Conservation (phyloP, 1,140 invertebrate species). For the Drosophila simulans region DNA sequence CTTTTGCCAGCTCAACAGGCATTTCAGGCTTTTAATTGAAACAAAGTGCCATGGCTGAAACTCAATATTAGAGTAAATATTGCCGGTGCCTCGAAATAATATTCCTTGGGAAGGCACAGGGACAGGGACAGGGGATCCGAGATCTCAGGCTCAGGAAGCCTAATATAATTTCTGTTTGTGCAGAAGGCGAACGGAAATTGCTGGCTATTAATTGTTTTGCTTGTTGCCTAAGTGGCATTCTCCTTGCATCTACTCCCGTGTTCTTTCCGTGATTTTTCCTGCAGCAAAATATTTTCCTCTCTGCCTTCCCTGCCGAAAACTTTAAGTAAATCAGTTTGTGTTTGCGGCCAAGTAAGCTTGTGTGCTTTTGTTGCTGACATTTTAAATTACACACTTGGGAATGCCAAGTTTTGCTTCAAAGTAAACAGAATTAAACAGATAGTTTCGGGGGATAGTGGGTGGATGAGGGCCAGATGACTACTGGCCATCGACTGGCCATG, state of each 20-base stretch:
- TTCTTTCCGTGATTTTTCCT: neutral
- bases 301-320: conserved; percentile 17
- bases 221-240: conserved; percentile 16
- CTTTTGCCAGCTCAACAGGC: neutral
- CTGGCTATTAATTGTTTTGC: conserved; percentile 36
- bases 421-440: conserved; percentile 75
- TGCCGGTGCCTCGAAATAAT: conserved; percentile 17
- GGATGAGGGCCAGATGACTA: conserved; percentile 44
- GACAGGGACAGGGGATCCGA: neutral
- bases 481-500: conserved; percentile 51
- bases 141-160: conserved; percentile 3
- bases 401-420: conserved; percentile 69
- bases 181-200: conserved; percentile 17
- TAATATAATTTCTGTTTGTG: conserved; percentile 37
- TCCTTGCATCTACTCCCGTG: neutral
- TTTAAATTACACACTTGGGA: conserved; percentile 80
- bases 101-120: neutral
- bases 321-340: conserved; percentile 55
- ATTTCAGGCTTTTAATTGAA: conserved; percentile 38
- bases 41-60: conserved; percentile 42
- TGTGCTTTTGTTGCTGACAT: conserved; percentile 67
- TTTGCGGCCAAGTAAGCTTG: conserved; percentile 23
- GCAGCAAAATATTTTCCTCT: conserved; percentile 12
- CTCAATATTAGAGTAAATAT: conserved; percentile 40
- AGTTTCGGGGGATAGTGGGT: neutral